Evolutionary conservation across 2,888 invertebrate species (phyloP).

Genomic region (Erebia aethiops): DNA sequence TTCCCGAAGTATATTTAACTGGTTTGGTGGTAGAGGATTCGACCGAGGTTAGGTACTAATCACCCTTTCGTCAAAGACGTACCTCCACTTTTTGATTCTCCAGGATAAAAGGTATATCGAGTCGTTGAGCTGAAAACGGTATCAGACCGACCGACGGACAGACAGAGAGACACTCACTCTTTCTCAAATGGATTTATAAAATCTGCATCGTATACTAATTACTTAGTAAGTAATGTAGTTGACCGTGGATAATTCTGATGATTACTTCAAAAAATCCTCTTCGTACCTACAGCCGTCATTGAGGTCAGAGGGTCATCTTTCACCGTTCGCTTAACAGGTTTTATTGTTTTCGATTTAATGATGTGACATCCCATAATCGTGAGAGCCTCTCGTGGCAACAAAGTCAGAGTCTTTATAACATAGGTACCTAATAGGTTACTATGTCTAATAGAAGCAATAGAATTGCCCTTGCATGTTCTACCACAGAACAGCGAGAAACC

Average conservation of each 20-base stretch:
- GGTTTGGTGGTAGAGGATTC: too few relatives aligned
- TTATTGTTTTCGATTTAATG: constrained; percentile 40
- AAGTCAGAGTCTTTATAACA: background rate
- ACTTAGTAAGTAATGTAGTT: background rate
- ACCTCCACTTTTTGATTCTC: too few relatives aligned
- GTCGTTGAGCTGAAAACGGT: too few relatives aligned
- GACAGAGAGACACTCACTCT: too few relatives aligned
- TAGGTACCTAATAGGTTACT: constrained; percentile 5
- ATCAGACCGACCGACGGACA: too few relatives aligned
- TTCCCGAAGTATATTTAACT: too few relatives aligned
- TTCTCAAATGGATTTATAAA: too few relatives aligned
- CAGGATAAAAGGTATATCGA: too few relatives aligned
- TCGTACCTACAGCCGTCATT: constrained; percentile 29
- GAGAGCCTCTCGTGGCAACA: constrained; percentile 20
- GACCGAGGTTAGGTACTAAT: too few relatives aligned
- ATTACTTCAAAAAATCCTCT: constrained; percentile 27
- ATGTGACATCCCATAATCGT: constrained; percentile 38
- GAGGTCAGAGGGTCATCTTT: constrained; percentile 40
- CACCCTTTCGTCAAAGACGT: too few relatives aligned
- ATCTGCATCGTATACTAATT: too few relatives aligned
- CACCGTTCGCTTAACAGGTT: constrained; percentile 38
- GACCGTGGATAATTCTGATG: constrained; percentile 27
- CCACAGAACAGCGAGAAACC: too few relatives aligned
- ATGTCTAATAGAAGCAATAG: constrained; percentile 12
- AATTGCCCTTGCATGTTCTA: background rate